A percentile compares a stretch with the other conserved stretches of the same genome.
Conservation (phyloP, 2,797 vertebrate genomes). For the Lacerta agilis region DNA sequence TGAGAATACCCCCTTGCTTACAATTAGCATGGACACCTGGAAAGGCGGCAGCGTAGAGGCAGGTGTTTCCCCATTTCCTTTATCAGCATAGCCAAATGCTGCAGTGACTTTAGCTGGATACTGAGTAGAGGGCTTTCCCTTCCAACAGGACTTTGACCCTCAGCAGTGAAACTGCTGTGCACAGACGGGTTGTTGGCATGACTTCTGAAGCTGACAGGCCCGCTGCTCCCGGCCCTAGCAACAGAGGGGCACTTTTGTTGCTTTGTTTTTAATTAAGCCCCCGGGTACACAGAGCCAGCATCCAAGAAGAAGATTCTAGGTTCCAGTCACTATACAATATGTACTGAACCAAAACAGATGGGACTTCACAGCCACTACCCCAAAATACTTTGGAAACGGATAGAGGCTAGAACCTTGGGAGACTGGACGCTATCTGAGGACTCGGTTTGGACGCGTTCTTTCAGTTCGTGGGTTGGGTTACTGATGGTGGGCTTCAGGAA, state of each 20-base stretch:
- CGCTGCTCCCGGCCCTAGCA: not conserved
- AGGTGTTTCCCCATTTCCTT: constrained; percentile 54
- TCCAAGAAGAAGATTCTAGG: not conserved
- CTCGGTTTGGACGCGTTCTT: not conserved
- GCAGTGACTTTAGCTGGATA: constrained; percentile 33
- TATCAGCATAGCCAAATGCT: constrained; percentile 54
- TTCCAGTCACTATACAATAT: too few species aligned
- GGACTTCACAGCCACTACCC: not conserved
- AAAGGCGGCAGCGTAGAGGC: not conserved
- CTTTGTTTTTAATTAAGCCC: not conserved
- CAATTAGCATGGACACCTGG: constrained; percentile 35
- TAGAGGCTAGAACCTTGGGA: not conserved
- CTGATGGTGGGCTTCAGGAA: not conserved
- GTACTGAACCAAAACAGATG: not conserved
- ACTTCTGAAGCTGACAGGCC: not conserved
- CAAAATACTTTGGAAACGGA: not conserved
- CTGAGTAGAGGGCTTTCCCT: constrained; percentile 33
- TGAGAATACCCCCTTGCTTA: constrained; percentile 19
- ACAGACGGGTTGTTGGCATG: not conserved
- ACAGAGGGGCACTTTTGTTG: not conserved
- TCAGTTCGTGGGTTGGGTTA: not conserved
- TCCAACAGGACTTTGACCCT: constrained; percentile 55
- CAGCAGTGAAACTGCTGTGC: constrained; percentile 14
- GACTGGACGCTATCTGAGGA: not conserved
- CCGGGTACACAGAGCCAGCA: too few species aligned